Evolutionary conservation across 2,113 vertebrate species (phyloP), one percentile per base, ranked within the genome.

Genomic region (Oreamnos americanus): DNA sequence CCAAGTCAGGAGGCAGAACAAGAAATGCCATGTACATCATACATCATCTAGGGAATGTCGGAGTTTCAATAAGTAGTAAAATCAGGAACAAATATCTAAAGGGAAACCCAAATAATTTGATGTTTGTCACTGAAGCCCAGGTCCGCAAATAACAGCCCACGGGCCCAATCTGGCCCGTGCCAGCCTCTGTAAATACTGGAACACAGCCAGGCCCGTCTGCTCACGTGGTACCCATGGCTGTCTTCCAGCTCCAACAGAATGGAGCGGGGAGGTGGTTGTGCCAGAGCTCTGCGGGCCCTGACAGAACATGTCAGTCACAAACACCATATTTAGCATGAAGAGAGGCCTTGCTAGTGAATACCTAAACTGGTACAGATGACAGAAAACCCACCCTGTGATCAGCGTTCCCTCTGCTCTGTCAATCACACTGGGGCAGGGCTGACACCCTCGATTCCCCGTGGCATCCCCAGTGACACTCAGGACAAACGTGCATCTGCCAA

Each of bases 181-280:
- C 30, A 45, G 21, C 71, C 51, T 86, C 4, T 7, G 2, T 71
- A 39, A 94, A 55, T 9, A 57, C 4, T 28, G 51, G 62, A 43
- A 60, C 33, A 14, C 30, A 62, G 78, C 39, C 53, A 49, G 33
- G 21, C 53, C 67, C 1, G 19, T 3, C 4, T 14, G 16, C 76
- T 39, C 10, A 9, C 0, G 2, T 21, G 49, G 1, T 14, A 10
- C 25, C 74, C 39, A n/a, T 3, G 30, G 45, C 81, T 36, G 36
- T 45, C 39, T 78, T 11, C 16, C 21, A 5, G 3, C 21, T 25
- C 25, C 8, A 17, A 16, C 0, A 45, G 43, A 82, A 21, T 0
- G 4, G 19, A 3, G 28, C 3, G 3, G 36, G 28, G 5, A 11
- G n/a, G 11, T 39, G 49, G 25, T 9, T 55, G 26, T 2, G 13